Conservation (phyloP, 2,888 invertebrate species). For the Drosophila maculinotata region DNA sequence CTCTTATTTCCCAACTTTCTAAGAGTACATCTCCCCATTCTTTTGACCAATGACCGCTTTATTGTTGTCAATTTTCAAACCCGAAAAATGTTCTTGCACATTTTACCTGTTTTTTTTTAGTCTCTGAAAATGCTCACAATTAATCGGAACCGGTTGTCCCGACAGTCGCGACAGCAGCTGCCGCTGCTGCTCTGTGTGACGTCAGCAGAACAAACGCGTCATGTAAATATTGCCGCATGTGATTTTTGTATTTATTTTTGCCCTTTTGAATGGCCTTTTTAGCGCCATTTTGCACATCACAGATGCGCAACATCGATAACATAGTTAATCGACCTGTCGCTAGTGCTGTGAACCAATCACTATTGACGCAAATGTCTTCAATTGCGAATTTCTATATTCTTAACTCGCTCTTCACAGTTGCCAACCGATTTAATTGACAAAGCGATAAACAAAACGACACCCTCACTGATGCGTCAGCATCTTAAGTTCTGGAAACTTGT, state of each 20-base stretch:
- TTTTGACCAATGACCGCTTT: slow-evolving; percentile 13
- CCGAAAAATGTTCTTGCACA: slow-evolving; percentile 6
- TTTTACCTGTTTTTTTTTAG: slow-evolving; percentile 44
- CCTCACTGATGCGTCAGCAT: slow-evolving; percentile 28
- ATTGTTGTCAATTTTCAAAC: slow-evolving; percentile 21
- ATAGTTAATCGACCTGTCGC: slow-evolving; percentile 4
- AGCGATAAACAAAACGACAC: slow-evolving; percentile 32
- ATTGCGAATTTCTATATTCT: slow-evolving; percentile 1
- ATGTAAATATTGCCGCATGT: slow-evolving; percentile 49
- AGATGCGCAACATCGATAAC: slow-evolving; percentile 28
- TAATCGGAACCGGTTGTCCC: slow-evolving; percentile 28
- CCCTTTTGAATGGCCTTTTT: slow-evolving; percentile 52
- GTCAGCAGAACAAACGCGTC: slow-evolving; percentile 51
- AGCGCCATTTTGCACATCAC: slow-evolving; percentile 53
- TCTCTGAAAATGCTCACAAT: slow-evolving; percentile 12
- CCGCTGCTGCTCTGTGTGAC: slow-evolving; percentile 46
- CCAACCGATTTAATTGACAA: slow-evolving; percentile 16
- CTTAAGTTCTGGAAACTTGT: slow-evolving; percentile 8
- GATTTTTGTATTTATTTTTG: slow-evolving; percentile 47
- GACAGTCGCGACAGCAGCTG: background rate
- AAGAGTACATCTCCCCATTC: slow-evolving; percentile 10
- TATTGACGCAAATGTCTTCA: background rate
- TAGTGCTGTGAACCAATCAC: slow-evolving; percentile 9
- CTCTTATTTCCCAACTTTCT: slow-evolving; percentile 19
- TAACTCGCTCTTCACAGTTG: slow-evolving; percentile 9